Percentiles rank a stretch among this genome's conserved stretches.
Evolutionary conservation across 2,797 vertebrate genomes (phyloP).

Genomic region (Falco cherrug): DNA sequence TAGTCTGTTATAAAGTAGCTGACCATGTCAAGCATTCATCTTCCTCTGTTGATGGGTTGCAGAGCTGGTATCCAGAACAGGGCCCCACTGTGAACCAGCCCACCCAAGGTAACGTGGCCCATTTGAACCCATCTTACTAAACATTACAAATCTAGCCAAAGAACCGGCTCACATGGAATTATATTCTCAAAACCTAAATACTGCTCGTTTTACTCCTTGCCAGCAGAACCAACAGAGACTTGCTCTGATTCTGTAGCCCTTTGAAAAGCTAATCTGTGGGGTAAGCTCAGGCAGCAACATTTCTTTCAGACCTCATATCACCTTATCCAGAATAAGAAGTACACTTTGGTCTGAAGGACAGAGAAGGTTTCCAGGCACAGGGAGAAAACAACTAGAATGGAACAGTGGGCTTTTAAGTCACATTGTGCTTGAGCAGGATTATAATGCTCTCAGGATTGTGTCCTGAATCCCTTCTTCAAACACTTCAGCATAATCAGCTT

Average conservation of each 20-base stretch:
- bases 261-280: background rate
- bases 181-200: constrained; percentile 24
- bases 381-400: background rate
- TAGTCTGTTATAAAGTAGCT: background rate
- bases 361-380: background rate
- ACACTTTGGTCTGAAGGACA: background rate
- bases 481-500: constrained; percentile 59
- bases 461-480: constrained; percentile 32
- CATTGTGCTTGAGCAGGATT: constrained; percentile 41
- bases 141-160: background rate
- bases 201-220: background rate
- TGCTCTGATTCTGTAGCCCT: background rate
- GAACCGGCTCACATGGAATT: background rate
- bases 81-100: background rate
- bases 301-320: background rate
- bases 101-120: background rate
- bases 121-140: background rate
- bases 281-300: background rate
- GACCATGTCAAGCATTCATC: background rate
- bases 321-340: background rate
- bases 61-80: background rate
- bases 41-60: background rate
- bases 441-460: constrained; percentile 3
- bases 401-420: constrained; percentile 37
- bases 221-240: background rate